Evolutionary conservation across 1,140 invertebrate species (phyloP).

Genomic region (Holcopasites calliopsidis): DNA sequence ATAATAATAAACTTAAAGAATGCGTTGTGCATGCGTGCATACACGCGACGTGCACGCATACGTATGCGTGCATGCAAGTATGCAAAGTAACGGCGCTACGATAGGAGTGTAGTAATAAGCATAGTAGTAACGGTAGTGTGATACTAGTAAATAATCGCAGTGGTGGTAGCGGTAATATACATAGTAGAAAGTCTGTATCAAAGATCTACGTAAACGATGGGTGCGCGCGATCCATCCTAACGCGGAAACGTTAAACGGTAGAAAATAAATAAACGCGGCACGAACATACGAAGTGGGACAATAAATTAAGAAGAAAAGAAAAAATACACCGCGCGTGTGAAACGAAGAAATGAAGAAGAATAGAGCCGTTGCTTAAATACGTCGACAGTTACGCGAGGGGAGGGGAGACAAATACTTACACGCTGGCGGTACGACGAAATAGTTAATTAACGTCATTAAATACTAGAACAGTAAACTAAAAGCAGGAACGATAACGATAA

Average conservation of each 20-base stretch:
- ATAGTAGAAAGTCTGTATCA: constrained; percentile 29
- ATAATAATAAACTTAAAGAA: no score
- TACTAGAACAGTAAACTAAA: constrained; percentile 47
- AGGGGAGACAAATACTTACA: constrained; percentile 48
- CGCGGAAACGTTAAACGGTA: constrained; percentile 12
- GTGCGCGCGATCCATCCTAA: constrained; percentile 2
- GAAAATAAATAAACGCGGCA: constrained; percentile 60
- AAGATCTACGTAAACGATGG: constrained; percentile 20
- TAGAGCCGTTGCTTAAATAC: constrained; percentile 43
- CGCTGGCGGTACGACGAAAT: constrained; percentile 19
- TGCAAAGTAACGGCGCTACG: constrained; percentile 24
- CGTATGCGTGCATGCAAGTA: constrained; percentile 5
- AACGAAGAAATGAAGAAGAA: background rate
- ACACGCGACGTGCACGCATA: no score
- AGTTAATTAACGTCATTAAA: constrained; percentile 29
- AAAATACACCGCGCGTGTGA: constrained; percentile 19
- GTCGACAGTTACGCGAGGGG: constrained; percentile 30
- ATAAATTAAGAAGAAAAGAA: constrained; percentile 60
- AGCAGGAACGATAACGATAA: constrained; percentile 52
- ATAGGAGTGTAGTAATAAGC: constrained; percentile 49
- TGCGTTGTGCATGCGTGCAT: no score
- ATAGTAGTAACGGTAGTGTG: constrained; percentile 41
- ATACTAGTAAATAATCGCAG: constrained; percentile 60
- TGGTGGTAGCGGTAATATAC: constrained; percentile 47
- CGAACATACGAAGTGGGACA: constrained; percentile 38